Evolutionary conservation across 2,888 invertebrate species (phyloP).

Genomic region (Scrobipalpa costella): DNA sequence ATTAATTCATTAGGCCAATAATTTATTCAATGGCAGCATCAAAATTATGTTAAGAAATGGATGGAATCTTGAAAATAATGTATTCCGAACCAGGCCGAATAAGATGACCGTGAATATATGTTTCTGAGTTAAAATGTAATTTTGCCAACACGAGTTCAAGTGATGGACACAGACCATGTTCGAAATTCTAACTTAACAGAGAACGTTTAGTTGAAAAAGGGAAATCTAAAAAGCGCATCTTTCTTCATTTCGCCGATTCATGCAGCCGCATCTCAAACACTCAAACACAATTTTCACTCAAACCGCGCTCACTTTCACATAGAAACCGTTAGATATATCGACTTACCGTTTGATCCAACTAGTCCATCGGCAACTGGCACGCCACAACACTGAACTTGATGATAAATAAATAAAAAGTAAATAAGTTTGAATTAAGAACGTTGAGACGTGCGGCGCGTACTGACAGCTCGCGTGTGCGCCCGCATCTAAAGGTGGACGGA

Average conservation of each 20-base stretch:
- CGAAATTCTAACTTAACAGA: background rate
- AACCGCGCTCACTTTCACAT: conserved; percentile 49
- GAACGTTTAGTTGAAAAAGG: background rate
- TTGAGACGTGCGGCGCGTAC: conserved; percentile 45
- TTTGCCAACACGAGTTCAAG: no score
- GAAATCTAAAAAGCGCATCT: conserved; percentile 9
- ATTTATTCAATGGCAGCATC: no score
- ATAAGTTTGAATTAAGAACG: conserved; percentile 37
- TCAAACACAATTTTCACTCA: conserved; percentile 49
- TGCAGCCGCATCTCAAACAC: conserved; percentile 1
- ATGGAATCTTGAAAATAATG: no score
- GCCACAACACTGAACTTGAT: conserved; percentile 39
- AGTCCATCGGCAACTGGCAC: conserved; percentile 50
- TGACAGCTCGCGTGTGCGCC: conserved; percentile 48
- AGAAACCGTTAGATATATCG: conserved; percentile 44
- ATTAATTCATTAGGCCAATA: no score
- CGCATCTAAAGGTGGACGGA: conserved; percentile 53
- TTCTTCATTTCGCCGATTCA: background rate
- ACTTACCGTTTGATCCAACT: conserved; percentile 56
- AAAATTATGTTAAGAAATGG: no score
- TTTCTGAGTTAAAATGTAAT: no score
- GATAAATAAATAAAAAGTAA: conserved; percentile 39
- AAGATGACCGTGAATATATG: no score
- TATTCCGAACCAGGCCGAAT: no score
- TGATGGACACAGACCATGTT: no score